Conservation (phyloP, 2,113 vertebrate species). For the Sardina pilchardus region DNA sequence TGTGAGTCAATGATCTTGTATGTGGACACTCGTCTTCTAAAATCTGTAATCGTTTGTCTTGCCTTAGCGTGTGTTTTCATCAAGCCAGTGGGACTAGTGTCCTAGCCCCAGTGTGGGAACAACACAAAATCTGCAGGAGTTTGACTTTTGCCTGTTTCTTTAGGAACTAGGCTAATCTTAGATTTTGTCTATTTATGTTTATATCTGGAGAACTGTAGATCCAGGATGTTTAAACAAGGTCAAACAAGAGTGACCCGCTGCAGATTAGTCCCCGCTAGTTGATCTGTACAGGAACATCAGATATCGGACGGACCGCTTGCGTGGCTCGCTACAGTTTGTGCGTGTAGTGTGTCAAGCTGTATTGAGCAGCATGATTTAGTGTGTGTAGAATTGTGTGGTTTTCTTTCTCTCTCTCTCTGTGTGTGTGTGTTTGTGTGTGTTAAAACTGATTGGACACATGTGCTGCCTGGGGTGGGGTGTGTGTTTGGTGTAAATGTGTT, state of each 20-base stretch:
- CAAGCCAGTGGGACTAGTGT: not conserved
- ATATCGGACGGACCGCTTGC: not conserved
- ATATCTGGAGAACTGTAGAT: slow-evolving; percentile 34
- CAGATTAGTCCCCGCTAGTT: not conserved
- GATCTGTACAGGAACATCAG: not conserved
- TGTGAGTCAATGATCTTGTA: not conserved
- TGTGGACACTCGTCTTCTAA: not conserved
- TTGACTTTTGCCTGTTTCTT: slow-evolving; percentile 27
- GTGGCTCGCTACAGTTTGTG: not conserved
- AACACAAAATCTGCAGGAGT: not conserved
- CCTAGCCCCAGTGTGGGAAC: not conserved
- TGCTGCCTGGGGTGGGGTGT: not conserved
- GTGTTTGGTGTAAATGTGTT: not conserved
- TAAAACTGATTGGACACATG: not conserved
- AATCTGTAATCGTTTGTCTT: not conserved
- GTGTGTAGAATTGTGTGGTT: not conserved
- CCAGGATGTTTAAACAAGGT: slow-evolving; percentile 43
- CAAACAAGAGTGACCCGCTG: slow-evolving; percentile 38
- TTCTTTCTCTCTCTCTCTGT: slow-evolving; percentile 6
- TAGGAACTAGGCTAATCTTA: slow-evolving; percentile 37
- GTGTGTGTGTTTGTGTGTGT: not conserved
- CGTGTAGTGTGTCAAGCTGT: not conserved
- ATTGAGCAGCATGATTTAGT: not conserved
- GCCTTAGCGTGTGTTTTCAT: not conserved
- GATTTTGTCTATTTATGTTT: slow-evolving; percentile 45